Base-by-base conservation (phyloP, 2,888 invertebrate genomes). In the Villa cingulata region DNA sequence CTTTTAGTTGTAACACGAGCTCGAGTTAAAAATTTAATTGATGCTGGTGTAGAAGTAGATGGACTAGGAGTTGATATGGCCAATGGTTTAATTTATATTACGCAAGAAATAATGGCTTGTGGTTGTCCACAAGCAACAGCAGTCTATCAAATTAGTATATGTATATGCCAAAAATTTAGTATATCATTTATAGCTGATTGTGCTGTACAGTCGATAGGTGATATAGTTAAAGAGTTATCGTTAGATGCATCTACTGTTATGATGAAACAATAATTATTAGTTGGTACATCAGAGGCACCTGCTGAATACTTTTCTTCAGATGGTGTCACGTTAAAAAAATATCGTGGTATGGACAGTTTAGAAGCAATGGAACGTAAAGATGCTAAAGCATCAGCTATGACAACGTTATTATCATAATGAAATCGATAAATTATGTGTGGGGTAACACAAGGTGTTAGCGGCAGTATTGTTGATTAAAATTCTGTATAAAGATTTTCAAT, bases 141-240 rank as follows among this genome's bases (percentile, higher is more conserved):
- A 19, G 96, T 99, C 0, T 94, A 91, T 64, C 89, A 89, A 70
- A 97, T 98, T 1, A 76, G 95, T 2, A 84, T 88, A n/a, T n/a
- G n/a, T n/a, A 51, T 97, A 90, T 71, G 90, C 97, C 3, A 76
- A 80, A 41, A 74, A 81, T 55, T 83, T 66, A 87, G 86, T 51
- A 85, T 99, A n/a, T 98, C 98, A 3, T 83, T 97, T 2, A 92
- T 98, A 58, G 98, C 97, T 14, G 98, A 98, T 73, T 98, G 98
- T 54, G 98, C 98, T 9, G 91, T 98, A 53, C 88, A 91, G 59
- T 90, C 88, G 45, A 90, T 95, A 43, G 97, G 97, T 0, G 95
- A 97, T 63, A 91, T 96, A 59, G 88, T 91, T 3, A 98, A 97
- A 69, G 95, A 92, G 0, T 68, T 97, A 48, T 80, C 94, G 15